Conservation (phyloP, 1,140 invertebrate genomes). For the Rhagoletis zephyria region DNA sequence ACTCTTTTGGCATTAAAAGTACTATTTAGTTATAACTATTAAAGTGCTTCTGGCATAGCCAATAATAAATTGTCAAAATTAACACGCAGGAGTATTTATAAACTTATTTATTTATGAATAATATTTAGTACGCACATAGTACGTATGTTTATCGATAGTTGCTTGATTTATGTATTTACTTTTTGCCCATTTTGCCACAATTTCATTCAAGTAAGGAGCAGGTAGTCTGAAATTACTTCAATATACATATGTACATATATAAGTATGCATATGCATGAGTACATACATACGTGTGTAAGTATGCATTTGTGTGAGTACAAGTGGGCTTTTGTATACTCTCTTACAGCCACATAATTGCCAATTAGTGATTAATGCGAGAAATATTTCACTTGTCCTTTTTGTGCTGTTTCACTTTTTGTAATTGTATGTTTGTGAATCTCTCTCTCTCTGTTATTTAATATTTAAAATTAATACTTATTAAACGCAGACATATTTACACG, state of each 20-base stretch:
- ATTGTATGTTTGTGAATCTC: background rate
- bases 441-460: conserved; percentile 15
- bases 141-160: background rate
- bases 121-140: background rate
- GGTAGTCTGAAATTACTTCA: background rate
- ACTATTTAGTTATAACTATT: background rate
- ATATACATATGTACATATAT: background rate
- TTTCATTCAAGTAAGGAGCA: background rate
- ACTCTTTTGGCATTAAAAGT: background rate
- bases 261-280: background rate
- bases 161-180: background rate
- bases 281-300: background rate
- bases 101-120: background rate
- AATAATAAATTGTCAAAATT: background rate
- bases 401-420: background rate
- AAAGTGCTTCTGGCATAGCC: background rate
- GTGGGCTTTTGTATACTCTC: conserved; percentile 5
- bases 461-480: conserved; percentile 34
- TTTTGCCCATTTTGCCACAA: conserved; percentile 7
- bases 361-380: conserved; percentile 43
- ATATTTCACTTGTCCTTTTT: conserved; percentile 15
- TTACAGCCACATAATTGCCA: conserved; percentile 41
- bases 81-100: too few relatives aligned
- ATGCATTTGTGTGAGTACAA: background rate
- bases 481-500: background rate